A percentile compares a stretch with the other conserved stretches of the same genome.
These are phyloP conservation scores for Cryptophagus acutangulus DNA, from an alignment of 2,888 invertebrate species.

Conservation along the genomic window DNA sequence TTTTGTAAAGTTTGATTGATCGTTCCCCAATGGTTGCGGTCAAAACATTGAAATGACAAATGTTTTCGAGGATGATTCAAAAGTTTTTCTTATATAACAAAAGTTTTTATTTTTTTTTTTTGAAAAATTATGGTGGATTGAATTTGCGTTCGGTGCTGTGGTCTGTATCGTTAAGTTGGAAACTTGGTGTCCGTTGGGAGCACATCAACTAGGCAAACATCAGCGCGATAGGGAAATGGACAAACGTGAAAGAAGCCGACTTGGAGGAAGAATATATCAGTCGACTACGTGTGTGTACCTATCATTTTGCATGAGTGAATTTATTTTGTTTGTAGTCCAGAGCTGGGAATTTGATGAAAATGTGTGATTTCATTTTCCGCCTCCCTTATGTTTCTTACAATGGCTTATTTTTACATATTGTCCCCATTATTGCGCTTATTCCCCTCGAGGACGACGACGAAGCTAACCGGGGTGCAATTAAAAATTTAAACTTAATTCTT, in stretches of 20 bases:
- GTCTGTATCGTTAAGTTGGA: slow-evolving; percentile 41
- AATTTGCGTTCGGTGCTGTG: slow-evolving; percentile 37
- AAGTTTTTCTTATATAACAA: slow-evolving; percentile 44
- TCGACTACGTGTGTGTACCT: slow-evolving; percentile 30
- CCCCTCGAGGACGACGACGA: slow-evolving; percentile 5
- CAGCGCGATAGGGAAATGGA: slow-evolving; percentile 40
- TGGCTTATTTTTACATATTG: slow-evolving; percentile 6
- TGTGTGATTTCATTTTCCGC: slow-evolving; percentile 42
- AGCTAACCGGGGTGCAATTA: slow-evolving; percentile 3
- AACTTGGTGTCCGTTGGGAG: slow-evolving; percentile 41
- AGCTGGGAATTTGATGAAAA: slow-evolving; percentile 33
- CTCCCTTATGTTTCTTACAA: slow-evolving; percentile 28
- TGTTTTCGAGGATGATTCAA: slow-evolving; percentile 41
- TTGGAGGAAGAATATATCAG: slow-evolving; percentile 13
- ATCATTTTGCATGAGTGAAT: slow-evolving; percentile 44
- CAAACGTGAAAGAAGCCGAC: slow-evolving; percentile 32
- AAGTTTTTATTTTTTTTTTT: too few species aligned
- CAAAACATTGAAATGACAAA: slow-evolving; percentile 47
- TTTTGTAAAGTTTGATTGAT: slow-evolving; percentile 42
- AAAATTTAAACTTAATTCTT: slow-evolving; percentile 11
- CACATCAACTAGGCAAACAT: slow-evolving; percentile 45
- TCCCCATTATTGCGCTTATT: slow-evolving; percentile 4
- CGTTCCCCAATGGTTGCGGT: slow-evolving; percentile 38
- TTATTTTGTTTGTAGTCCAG: slow-evolving; percentile 42
- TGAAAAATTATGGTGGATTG: slow-evolving; percentile 46